Evolutionary conservation across 2,113 vertebrate genomes (phyloP).

Genomic region (Bos indicus): DNA sequence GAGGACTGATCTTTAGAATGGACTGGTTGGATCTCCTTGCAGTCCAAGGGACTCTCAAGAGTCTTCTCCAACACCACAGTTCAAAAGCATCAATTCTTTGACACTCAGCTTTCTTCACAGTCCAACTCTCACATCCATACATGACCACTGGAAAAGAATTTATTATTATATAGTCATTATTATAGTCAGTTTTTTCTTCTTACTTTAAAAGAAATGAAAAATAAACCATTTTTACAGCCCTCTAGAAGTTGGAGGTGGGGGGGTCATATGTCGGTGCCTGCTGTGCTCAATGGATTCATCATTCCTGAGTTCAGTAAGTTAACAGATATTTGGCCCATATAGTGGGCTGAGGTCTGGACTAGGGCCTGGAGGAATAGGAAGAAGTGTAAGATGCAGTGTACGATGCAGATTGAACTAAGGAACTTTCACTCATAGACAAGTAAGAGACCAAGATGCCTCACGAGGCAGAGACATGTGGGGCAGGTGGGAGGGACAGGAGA

Average conservation of each 20-base stretch:
- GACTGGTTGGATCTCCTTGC: too few relatives aligned
- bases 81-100: too few relatives aligned
- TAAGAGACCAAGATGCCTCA: not conserved
- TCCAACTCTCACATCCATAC: too few relatives aligned
- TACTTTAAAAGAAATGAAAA: not conserved
- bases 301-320: not conserved
- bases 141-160: not conserved
- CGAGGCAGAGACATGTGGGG: rapidly evolving
- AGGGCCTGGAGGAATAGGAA: not conserved
- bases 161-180: not conserved
- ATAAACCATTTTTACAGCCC: not conserved
- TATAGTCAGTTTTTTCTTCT: not conserved
- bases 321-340: not conserved
- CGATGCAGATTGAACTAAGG: not conserved
- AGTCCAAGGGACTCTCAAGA: too few relatives aligned
- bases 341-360: not conserved
- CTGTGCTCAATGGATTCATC: not conserved
- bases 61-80: too few relatives aligned
- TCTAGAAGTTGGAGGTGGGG: not conserved
- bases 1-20: too few relatives aligned
- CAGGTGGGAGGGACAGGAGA: not conserved
- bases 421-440: not conserved
- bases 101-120: too few relatives aligned
- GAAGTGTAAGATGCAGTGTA: not conserved
- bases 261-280: not conserved